Base-by-base conservation (phyloP, 2,888 invertebrate genomes). In the Julus scandinavius region DNA sequence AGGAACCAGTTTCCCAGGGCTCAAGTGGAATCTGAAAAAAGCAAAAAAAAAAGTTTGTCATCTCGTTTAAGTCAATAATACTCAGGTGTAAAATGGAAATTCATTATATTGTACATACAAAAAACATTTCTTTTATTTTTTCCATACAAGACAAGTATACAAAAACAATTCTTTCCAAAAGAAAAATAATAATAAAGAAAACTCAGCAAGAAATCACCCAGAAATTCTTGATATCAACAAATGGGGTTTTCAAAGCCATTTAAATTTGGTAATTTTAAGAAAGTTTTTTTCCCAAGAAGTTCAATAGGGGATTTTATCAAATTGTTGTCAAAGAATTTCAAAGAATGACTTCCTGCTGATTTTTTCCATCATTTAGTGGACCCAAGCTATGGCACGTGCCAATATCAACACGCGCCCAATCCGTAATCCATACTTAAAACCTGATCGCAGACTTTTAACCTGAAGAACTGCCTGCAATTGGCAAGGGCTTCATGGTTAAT, bases 141-240 rank as follows among this genome's bases (percentile, higher is more conserved):
- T 87, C 87, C 87, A 58, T 58, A 87, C 87, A 58, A 87, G 20
- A 87, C 87, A 87, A 58, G 87, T 50, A 87, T 87, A 87, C 87
- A 87, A 87, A 87, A 87, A 85, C 85, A 49, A 85, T 85, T 50
- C 50, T 85, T 85, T 85, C 50, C 49, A 49, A 50, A 85, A 49
- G 45, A 85, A 85, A 85, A 85, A 85, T 72, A 80, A 80, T 80
- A 38, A 38, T 13, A 80, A 72, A 72, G 29, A 20, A 38, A 80
- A 80, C 13, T 80, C 80, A 80, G 80, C 80, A 80, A 38, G 80
- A 80, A 80, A 38, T 80, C 80, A 80, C 13, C 80, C 80, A 80
- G 13, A 20, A 80, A 80, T 80, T 38, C 80, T 7, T 29, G 80
- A 38, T 29, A 80, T 9, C 11, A 29, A 5, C 0, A 38, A 80